Evolutionary conservation across 2,113 vertebrate species (phyloP).

Genomic region (Albula glossodonta): DNA sequence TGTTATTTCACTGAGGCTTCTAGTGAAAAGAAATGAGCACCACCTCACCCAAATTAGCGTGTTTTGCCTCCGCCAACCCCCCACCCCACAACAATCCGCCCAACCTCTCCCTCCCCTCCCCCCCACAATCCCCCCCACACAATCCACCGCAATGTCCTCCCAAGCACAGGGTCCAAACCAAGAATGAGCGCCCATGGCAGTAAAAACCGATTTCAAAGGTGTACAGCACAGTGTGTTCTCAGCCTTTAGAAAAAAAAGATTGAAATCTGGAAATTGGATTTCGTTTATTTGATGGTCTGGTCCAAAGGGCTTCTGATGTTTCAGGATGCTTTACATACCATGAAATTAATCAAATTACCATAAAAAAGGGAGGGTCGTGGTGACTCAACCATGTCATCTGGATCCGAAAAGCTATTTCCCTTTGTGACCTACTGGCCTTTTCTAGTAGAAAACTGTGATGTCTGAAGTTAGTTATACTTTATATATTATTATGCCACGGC

Average conservation of each 20-base stretch:
- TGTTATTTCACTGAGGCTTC: conserved; percentile 67
- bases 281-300: conserved; percentile 61
- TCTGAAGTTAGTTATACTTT: background rate
- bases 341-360: conserved; percentile 48
- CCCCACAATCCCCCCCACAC: conserved; percentile 43
- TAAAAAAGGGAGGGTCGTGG: background rate
- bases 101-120: conserved; percentile 49
- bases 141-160: conserved; percentile 48
- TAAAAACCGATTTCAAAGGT: conserved; percentile 60
- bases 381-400: background rate
- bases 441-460: background rate
- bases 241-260: conserved; percentile 41
- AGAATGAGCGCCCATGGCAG: background rate
- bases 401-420: no score
- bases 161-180: conserved; percentile 47
- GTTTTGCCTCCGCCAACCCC: background rate
- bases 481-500: background rate
- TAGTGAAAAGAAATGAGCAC: conserved; percentile 63
- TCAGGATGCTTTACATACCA: conserved; percentile 62
- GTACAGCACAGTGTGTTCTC: conserved; percentile 58
- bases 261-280: conserved; percentile 75
- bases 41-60: conserved; percentile 68
- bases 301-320: conserved; percentile 66
- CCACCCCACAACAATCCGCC: conserved; percentile 52
- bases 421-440: background rate